These are phyloP conservation scores for Stenolophus ochropezus DNA, from an alignment of 2,888 invertebrate genomes.

Conservation along the genomic window DNA sequence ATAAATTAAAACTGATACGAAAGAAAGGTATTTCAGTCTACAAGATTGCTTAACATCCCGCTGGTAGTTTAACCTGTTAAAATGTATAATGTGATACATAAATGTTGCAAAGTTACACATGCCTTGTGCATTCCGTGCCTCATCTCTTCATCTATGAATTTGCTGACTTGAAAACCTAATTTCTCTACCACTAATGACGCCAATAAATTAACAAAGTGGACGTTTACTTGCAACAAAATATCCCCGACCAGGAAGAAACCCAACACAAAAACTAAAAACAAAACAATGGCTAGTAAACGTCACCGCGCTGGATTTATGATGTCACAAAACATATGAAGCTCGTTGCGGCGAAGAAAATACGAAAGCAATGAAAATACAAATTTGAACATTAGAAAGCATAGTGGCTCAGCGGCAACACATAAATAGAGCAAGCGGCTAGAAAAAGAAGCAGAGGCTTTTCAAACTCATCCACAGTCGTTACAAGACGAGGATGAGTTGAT, in stretches of 20 bases:
- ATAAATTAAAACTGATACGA: too few relatives aligned
- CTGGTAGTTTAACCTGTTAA: not conserved
- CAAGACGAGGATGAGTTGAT: slow-evolving; percentile 5
- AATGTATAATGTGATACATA: not conserved
- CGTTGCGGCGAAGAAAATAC: slow-evolving; percentile 43
- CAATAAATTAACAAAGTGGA: slow-evolving; percentile 39
- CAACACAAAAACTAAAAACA: slow-evolving; percentile 14
- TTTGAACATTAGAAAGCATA: slow-evolving; percentile 56
- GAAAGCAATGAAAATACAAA: slow-evolving; percentile 56
- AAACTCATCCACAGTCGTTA: slow-evolving; percentile 8
- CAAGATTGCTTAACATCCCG: too few relatives aligned
- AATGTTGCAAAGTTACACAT: not conserved
- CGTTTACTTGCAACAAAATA: slow-evolving; percentile 17
- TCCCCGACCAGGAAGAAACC: slow-evolving; percentile 4
- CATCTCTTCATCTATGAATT: not conserved
- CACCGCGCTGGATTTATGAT: slow-evolving; percentile 15
- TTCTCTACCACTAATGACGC: slow-evolving; percentile 20
- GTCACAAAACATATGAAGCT: slow-evolving; percentile 31
- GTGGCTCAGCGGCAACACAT: slow-evolving; percentile 26
- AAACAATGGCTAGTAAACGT: slow-evolving; percentile 37
- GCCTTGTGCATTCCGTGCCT: not conserved
- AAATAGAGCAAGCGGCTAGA: slow-evolving; percentile 6
- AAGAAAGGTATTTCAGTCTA: too few relatives aligned
- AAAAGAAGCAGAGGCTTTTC: slow-evolving; percentile 4
- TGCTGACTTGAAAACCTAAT: slow-evolving; percentile 31